Conservation (phyloP, 2,797 vertebrate genomes). For the Sparidentex hasta region DNA sequence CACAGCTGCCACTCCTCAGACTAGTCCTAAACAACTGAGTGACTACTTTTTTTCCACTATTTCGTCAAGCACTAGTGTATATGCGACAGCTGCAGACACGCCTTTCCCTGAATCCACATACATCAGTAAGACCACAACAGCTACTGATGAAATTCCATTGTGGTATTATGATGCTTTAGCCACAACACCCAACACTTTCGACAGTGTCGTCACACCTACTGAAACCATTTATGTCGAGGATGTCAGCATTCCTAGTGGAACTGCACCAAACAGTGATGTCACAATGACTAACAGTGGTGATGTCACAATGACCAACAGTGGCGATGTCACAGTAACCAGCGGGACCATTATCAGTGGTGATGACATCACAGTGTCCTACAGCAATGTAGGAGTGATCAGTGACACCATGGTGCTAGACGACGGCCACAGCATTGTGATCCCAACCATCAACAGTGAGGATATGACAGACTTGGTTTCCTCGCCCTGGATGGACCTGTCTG, state of each 20-base stretch:
- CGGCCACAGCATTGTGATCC: conserved; percentile 60
- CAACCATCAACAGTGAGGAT: conserved; percentile 60
- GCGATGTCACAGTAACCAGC: conserved; percentile 52
- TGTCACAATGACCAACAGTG: conserved; percentile 42
- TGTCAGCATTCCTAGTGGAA: conserved; percentile 52
- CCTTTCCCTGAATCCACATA: conserved; percentile 35
- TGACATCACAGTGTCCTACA: conserved; percentile 65
- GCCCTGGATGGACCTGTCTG: conserved; percentile 77
- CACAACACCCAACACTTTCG: conserved; percentile 35
- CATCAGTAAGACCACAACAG: conserved; percentile 32
- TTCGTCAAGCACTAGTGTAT: conserved; percentile 34
- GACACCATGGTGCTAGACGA: conserved; percentile 71
- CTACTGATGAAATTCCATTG: conserved; percentile 44
- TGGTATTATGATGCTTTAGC: conserved; percentile 42
- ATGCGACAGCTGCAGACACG: conserved; percentile 44
- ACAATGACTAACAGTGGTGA: conserved; percentile 55
- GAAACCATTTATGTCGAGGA: conserved; percentile 46
- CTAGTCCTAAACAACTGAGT: conserved; percentile 29
- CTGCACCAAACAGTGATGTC: conserved; percentile 44
- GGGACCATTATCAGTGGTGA: conserved; percentile 62
- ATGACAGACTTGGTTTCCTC: conserved; percentile 56
- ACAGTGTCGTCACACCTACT: conserved; percentile 34
- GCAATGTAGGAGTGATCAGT: conserved; percentile 30
- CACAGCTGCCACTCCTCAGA: conserved; percentile 19
- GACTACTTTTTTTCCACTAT: conserved; percentile 42